phyloP scores from a whole-genome alignment of 2,113 vertebrate genomes.

The Platichthys flesus region DNA sequence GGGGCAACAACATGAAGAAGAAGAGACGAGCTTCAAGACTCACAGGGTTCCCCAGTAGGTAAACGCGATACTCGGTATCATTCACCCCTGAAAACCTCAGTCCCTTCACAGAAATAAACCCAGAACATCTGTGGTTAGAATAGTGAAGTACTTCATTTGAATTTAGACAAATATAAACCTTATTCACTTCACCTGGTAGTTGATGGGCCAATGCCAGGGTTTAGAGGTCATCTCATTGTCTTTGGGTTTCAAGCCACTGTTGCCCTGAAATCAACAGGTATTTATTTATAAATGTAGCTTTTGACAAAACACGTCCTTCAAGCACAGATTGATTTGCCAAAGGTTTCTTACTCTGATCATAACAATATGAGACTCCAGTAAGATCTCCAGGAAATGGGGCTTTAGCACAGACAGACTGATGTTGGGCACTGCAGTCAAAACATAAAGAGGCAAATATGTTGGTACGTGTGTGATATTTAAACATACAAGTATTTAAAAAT shows the following conservation, averaged over 20 bases:
- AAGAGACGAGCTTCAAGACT: conserved; percentile 61
- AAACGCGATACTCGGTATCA: conserved; percentile 94
- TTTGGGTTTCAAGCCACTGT: conserved; percentile 97
- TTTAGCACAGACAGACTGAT: conserved; percentile 95
- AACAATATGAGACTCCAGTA: conserved; percentile 95
- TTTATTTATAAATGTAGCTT: not conserved
- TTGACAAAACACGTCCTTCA: not conserved
- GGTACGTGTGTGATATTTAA: not conserved
- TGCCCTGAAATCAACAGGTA: conserved; percentile 83
- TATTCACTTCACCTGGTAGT: conserved; percentile 89
- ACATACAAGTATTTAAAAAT: not conserved
- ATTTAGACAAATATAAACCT: not conserved
- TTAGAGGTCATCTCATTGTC: conserved; percentile 96
- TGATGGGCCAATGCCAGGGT: conserved; percentile 99
- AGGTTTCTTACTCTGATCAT: conserved; percentile 91
- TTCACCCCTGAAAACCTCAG: conserved; percentile 96
- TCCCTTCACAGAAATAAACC: conserved; percentile 79
- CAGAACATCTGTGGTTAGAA: not conserved
- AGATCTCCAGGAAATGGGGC: conserved; percentile 92
- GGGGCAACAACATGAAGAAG: not conserved
- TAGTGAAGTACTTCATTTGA: not conserved
- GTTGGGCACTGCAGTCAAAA: conserved; percentile 87
- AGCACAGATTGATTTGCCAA: not conserved
- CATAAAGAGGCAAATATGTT: not conserved
- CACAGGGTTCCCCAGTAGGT: conserved; percentile 97